Evolutionary conservation across 2,888 invertebrate genomes (phyloP).

Genomic region (Ryuthela nishihirai): DNA sequence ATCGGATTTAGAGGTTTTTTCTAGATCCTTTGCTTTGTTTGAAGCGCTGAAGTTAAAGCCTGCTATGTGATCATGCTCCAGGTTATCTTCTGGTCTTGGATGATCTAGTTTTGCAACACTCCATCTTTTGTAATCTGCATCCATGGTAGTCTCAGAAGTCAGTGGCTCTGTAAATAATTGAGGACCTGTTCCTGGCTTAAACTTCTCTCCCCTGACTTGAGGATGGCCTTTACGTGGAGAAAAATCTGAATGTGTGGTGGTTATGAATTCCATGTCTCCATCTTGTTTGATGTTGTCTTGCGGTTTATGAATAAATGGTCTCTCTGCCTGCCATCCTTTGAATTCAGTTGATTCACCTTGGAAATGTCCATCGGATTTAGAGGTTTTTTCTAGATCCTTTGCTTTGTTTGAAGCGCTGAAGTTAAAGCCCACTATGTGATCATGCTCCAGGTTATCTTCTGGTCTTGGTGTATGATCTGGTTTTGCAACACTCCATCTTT

Average conservation of each 20-base stretch:
- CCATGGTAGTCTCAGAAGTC: conserved; percentile 18
- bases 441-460: conserved; percentile 13
- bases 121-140: conserved; percentile 23
- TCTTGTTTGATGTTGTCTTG: not conserved
- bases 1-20: too few relatives aligned
- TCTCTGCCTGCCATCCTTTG: not conserved
- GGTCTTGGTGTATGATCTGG: conserved; percentile 14
- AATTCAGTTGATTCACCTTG: not conserved
- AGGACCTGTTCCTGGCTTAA: not conserved
- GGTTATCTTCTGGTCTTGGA: conserved; percentile 19
- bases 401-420: not conserved
- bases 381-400: too few relatives aligned
- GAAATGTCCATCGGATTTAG: too few relatives aligned
- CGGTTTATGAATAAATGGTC: not conserved
- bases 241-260: conserved; percentile 9
- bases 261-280: conserved; percentile 32
- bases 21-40: too few relatives aligned
- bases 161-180: conserved; percentile 8
- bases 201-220: too few relatives aligned
- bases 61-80: conserved; percentile 2
- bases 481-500: conserved; percentile 23
- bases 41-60: too few relatives aligned
- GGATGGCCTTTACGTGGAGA: too few relatives aligned
- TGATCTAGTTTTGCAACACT: conserved; percentile 13
- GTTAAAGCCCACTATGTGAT: not conserved